Conservation (phyloP, 1,140 invertebrate genomes). For the roundworm (Caenorhabditis elegans) region DNA sequence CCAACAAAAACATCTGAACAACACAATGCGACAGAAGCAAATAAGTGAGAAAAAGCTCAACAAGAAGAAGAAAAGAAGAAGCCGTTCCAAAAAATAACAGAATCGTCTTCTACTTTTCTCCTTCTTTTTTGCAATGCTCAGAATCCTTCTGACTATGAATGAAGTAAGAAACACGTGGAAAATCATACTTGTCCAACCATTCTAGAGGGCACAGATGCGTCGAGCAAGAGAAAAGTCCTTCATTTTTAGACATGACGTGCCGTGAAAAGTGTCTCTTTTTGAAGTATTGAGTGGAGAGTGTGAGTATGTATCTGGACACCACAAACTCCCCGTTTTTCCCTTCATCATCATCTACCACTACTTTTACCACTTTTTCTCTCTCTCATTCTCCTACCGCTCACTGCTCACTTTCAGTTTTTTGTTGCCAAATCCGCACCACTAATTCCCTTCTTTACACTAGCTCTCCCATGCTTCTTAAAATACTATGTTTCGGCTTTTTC, state of each 20-base stretch:
- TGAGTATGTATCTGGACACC: constrained; percentile 27
- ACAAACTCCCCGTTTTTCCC: too few species aligned
- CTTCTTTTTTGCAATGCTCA: not conserved
- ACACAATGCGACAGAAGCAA: not conserved
- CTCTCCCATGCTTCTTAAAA: constrained; percentile 9
- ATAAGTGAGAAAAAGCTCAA: constrained; percentile 33
- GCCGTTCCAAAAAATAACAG: not conserved
- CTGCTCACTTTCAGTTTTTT: constrained; percentile 17
- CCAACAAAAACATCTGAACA: constrained; percentile 12
- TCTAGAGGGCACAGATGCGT: constrained; percentile 25
- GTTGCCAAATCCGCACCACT: constrained; percentile 19
- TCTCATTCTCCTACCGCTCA: not conserved
- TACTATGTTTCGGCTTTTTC: too few species aligned
- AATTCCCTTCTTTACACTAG: not conserved
- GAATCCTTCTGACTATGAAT: not conserved
- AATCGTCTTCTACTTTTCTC: not conserved
- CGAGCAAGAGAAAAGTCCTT: not conserved
- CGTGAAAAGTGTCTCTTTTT: constrained; percentile 23
- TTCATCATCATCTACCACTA: too few species aligned
- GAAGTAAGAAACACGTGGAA: not conserved
- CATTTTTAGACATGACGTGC: constrained; percentile 19
- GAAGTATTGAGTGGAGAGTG: not conserved
- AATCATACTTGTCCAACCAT: not conserved
- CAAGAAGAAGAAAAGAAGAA: not conserved
- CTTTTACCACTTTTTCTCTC: not conserved